Conservation (phyloP, 2,888 invertebrate species). For the Dynastes grantii region DNA sequence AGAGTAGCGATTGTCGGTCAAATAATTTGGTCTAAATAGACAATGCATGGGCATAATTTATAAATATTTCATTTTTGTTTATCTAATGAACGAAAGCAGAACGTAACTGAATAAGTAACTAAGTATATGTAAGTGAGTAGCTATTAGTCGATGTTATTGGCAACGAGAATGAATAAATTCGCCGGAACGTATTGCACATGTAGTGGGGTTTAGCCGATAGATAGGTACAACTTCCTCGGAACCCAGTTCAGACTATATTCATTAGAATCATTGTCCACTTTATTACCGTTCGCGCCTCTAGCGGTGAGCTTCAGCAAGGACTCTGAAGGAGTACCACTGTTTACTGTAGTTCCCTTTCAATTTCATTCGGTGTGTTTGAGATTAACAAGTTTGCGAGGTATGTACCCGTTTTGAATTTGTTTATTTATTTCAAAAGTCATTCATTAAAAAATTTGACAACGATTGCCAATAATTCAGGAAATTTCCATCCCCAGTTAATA, state of each 20-base stretch:
- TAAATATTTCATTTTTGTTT: conserved; percentile 52
- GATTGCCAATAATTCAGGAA: no score
- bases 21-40: not conserved
- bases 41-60: conserved; percentile 26
- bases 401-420: conserved; percentile 10
- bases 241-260: conserved; percentile 40
- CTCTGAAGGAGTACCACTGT: not conserved
- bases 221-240: conserved; percentile 43
- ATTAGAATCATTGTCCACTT: conserved; percentile 47
- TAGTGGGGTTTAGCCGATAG: conserved; percentile 48
- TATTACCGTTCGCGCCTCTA: conserved; percentile 44
- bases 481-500: no score
- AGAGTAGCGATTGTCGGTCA: not conserved
- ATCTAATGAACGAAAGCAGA: conserved; percentile 39
- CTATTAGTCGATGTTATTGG: not conserved
- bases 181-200: not conserved
- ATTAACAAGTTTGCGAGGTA: conserved; percentile 35
- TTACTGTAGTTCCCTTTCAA: conserved; percentile 32
- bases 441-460: no score
- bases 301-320: conserved; percentile 40
- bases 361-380: conserved; percentile 32
- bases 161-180: conserved; percentile 46
- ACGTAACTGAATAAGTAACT: not conserved
- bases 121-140: no score
- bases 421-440: not conserved